Base-by-base conservation (phyloP, 1,140 invertebrate species). In the Pseudomyrmex concolor region DNA sequence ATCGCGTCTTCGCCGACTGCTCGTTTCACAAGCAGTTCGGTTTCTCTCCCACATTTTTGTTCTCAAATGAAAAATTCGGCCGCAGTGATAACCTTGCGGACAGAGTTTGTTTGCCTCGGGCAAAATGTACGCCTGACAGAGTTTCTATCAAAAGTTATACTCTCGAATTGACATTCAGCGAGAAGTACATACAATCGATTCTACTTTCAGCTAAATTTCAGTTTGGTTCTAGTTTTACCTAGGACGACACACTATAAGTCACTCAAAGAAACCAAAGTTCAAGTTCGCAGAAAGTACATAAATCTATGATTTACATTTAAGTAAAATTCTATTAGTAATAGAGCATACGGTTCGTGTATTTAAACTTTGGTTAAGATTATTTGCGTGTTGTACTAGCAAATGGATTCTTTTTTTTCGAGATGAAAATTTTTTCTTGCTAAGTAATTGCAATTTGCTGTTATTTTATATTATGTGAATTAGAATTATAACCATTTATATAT, bases 61-160 rank as follows among this genome's bases (percentile, higher is more conserved):
- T 73, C 50, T 70, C n/a, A 22, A 63, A 82, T 82, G 59, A 84
- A 80, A 84, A 70, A 80, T 80, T 80, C 48, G 19, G 19, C 19
- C 43, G 76, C 51, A 59, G 71, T 71, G 66, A 80, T 71, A 60
- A 80, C 66, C 12, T n/a, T 12, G 22, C 12, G 76, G 50, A 59
- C 71, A 60, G 71, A 80, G 66, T 48, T 50, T 13, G 22, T 10
- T 48, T 2, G 76, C 66, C 66, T 12, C 54, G 19, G 54, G 66
- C 76, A 22, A 17, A 22, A 7, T 48, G 45, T 59, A 80, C 54
- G 76, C 34, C 70, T 55, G 76, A 78, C 48, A 70, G 43, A 19
- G 3, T 45, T 57, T 80, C 55, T 19, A 59, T 80, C 76, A 66
- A 19, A 66, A 50, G n/a, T 34, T 19, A 19, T 34, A 34, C 54